Evolutionary conservation across 2,113 vertebrate genomes (phyloP).

Genomic region (Hippocampus guttulatus): DNA sequence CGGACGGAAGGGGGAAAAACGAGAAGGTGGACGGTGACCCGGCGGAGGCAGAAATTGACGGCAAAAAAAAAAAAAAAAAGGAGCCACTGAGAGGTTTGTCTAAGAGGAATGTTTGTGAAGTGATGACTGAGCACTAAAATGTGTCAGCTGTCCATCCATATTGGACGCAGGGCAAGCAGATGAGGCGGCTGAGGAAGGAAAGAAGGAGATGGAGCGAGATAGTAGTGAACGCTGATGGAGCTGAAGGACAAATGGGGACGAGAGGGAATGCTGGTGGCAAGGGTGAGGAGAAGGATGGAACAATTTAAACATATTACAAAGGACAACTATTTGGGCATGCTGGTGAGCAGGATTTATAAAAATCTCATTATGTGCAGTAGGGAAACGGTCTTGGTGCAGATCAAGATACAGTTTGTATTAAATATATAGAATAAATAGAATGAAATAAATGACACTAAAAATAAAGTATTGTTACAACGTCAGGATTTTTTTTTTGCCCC

Average conservation of each 20-base stretch:
- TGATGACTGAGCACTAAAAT: conserved; percentile 48
- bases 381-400: background rate
- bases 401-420: background rate
- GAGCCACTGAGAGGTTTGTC: conserved; percentile 31
- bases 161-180: conserved; percentile 57
- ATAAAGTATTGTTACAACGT: no score
- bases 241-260: conserved; percentile 70
- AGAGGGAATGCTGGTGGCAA: conserved; percentile 41
- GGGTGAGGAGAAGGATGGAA: conserved; percentile 31
- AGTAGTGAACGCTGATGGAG: conserved; percentile 60
- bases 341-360: background rate
- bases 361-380: background rate
- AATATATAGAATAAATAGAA: background rate
- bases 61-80: conserved; percentile 8
- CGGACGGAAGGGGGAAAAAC: background rate
- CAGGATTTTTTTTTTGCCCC: no score
- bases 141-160: conserved; percentile 44
- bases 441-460: background rate
- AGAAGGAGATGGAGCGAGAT: conserved; percentile 55
- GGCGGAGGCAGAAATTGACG: conserved; percentile 30
- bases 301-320: background rate
- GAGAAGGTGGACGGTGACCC: conserved; percentile 9
- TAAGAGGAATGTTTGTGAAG: conserved; percentile 35
- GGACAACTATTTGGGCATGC: background rate
- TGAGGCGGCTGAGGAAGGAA: conserved; percentile 52